These are phyloP conservation scores for Muscina levida DNA, from an alignment of 2,888 invertebrate species.

Conservation along the genomic window DNA sequence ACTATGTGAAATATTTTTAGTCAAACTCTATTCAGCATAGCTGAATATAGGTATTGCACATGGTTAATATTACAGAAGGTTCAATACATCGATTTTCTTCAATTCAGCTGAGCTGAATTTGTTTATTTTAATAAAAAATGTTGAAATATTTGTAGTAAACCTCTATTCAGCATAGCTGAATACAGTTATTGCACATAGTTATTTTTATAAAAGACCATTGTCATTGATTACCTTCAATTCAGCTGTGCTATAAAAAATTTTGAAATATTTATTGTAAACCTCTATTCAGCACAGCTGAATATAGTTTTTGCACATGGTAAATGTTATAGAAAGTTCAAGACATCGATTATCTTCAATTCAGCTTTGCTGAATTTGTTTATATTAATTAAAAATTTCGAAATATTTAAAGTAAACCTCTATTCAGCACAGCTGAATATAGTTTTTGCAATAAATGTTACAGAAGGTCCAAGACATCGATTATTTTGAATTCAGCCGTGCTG, in stretches of 20 bases:
- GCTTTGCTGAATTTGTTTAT: conserved; percentile 2
- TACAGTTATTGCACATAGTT: background rate
- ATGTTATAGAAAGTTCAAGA: background rate
- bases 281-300: conserved; percentile 17
- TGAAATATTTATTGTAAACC: no score
- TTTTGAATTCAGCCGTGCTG: background rate
- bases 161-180: background rate
- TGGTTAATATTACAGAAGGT: no score
- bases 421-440: background rate
- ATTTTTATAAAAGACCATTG: background rate
- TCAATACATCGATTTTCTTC: background rate
- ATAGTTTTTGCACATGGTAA: no score
- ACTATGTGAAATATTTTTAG: no score
- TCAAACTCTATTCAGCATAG: no score
- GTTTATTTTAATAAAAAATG: no score
- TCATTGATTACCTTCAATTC: background rate
- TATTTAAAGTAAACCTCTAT: no score
- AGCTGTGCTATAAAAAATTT: no score
- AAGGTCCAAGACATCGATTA: background rate
- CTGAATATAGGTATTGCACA: no score
- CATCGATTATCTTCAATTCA: background rate
- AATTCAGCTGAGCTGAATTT: conserved; percentile 16
- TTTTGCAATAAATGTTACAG: background rate
- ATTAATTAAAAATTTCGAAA: no score
- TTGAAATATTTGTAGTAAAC: no score